Evolutionary conservation across 2,888 invertebrate genomes (phyloP), one percentile per base, ranked within the genome.

Genomic region (Nomada lathburiana): DNA sequence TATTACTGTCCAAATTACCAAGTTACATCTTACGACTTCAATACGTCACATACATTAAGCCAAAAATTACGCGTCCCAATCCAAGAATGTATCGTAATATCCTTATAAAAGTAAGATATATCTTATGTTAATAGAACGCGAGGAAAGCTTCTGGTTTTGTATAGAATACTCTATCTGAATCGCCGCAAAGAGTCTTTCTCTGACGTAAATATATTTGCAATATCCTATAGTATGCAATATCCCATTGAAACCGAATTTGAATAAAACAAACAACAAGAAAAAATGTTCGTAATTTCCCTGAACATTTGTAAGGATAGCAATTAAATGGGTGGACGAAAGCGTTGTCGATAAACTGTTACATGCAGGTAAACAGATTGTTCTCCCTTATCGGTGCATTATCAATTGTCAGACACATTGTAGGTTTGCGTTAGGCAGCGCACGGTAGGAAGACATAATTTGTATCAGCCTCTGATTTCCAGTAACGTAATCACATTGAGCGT

Each of bases 401-500:
- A 70, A 80, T 76, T 69, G 60, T 71, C 64, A 44, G 29, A 16
- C 52, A 47, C 65, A 20, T 36, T 44, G 47, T 55, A 60, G 55
- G 44, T 50, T 26, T 26, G 47, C 36, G 65, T 73, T 76, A 23
- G 57, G 20, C 68, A 3, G 65, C 26, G 36, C 50, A 47, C 55
- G 44, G 44, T 18, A 16, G 62, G 57, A 62, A 59, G 76, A 77
- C 87, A 84, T 80, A 87, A 89, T 89, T 87, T 83, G 85, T 86
- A 88, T 77, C 75, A 53, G 67, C 67, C 82, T 80, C 76, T 82
- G 82, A 89, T 88, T 89, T 84, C 74, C 80, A 10, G 72, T 71
- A 83, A 85, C 80, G 82, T 85, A 86, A 89, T 90, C 84, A 84
- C 83, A 85, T 88, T 76, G 79, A 76, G 82, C 89, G 77, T 72